Evolutionary conservation across 2,797 vertebrate genomes (phyloP).

Genomic region (Botia kubotai): DNA sequence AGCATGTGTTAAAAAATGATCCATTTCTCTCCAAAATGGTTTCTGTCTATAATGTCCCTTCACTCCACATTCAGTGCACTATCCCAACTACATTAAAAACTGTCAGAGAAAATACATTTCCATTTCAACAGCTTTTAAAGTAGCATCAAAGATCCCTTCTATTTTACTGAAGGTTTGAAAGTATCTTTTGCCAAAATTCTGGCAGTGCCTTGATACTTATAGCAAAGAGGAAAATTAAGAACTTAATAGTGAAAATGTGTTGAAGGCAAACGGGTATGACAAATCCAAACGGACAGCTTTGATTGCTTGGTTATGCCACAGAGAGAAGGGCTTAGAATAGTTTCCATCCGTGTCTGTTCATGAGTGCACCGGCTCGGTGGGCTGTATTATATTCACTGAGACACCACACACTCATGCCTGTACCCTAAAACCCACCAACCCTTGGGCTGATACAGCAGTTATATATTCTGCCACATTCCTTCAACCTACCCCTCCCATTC

Average conservation of each 20-base stretch:
- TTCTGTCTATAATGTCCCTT: neutral
- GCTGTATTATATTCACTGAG: constrained; percentile 41
- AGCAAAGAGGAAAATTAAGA: constrained; percentile 23
- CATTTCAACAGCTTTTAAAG: constrained; percentile 8
- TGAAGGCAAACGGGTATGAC: constrained; percentile 22
- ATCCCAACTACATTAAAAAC: neutral
- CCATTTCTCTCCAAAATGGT: neutral
- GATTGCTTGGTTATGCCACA: constrained; percentile 24
- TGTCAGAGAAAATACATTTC: neutral
- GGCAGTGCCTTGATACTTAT: constrained; percentile 31
- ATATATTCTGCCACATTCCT: constrained; percentile 64
- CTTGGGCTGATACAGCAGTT: constrained; percentile 84
- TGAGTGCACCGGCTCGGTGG: constrained; percentile 10
- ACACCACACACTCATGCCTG: constrained; percentile 14
- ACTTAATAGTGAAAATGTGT: constrained; percentile 42
- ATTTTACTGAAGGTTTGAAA: constrained; percentile 7
- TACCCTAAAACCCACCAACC: constrained; percentile 30
- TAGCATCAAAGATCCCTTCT: constrained; percentile 8
- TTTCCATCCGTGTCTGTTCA: constrained; percentile 30
- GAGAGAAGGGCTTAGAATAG: constrained; percentile 9
- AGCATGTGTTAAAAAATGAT: too few relatives aligned
- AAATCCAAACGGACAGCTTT: constrained; percentile 31
- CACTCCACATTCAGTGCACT: neutral
- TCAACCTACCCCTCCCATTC: constrained; percentile 34
- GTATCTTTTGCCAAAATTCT: constrained; percentile 29